Percentiles rank a stretch among this genome's conserved stretches.
Evolutionary conservation across 2,888 invertebrate genomes (phyloP).

Genomic region (Bhutanitis thaidina): DNA sequence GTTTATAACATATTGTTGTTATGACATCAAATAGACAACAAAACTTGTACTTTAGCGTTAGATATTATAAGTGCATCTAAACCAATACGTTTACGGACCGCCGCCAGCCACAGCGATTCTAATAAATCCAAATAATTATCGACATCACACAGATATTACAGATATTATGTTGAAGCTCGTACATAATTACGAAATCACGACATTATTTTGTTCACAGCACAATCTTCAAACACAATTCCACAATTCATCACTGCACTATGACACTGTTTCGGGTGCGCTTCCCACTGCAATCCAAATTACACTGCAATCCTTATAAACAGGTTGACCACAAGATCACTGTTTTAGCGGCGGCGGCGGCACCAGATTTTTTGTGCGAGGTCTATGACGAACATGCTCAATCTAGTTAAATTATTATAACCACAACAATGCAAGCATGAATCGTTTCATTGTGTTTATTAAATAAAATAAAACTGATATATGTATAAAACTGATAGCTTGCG

Average conservation of each 20-base stretch:
- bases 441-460: neutral
- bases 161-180: neutral
- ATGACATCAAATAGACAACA: neutral
- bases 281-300: constrained; percentile 76
- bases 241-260: constrained; percentile 62
- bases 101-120: constrained; percentile 63
- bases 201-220: constrained; percentile 50
- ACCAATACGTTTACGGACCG: constrained; percentile 49
- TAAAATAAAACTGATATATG: too few relatives aligned
- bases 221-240: constrained; percentile 50
- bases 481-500: neutral
- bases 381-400: constrained; percentile 43
- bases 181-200: constrained; percentile 43
- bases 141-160: constrained; percentile 16
- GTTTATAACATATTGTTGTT: too few relatives aligned
- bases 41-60: constrained; percentile 50
- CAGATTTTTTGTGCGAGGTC: constrained; percentile 45
- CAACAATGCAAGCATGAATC: constrained; percentile 40
- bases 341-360: constrained; percentile 69
- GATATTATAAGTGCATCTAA: constrained; percentile 66
- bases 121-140: constrained; percentile 11
- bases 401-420: constrained; percentile 32
- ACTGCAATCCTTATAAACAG: constrained; percentile 68
- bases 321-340: constrained; percentile 42
- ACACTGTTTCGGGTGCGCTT: constrained; percentile 51